phyloP scores from a whole-genome alignment of 2,113 vertebrate genomes.

The Rutilus rutilus region DNA sequence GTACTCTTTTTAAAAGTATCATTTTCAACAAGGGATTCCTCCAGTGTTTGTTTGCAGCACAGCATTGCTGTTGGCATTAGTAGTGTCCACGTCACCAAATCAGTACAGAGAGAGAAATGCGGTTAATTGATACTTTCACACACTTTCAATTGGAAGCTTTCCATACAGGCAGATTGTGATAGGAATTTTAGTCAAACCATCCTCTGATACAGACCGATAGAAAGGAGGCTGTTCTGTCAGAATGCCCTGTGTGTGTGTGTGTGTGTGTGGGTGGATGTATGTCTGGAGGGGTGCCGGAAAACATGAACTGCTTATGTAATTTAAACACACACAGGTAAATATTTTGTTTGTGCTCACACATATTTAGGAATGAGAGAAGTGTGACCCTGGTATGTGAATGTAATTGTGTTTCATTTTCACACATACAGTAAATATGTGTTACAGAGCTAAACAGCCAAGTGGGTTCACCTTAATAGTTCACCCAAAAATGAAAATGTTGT shows the following conservation, averaged over 20 bases:
- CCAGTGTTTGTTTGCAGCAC: background rate
- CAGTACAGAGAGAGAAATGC: background rate
- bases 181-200: background rate
- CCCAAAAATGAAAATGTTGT: too few relatives aligned
- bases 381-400: background rate
- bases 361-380: background rate
- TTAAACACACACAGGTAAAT: constrained; percentile 16
- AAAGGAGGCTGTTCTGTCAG: background rate
- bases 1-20: background rate
- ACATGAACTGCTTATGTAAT: constrained; percentile 7
- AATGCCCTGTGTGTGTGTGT: background rate
- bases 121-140: background rate
- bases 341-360: background rate
- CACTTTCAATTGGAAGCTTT: background rate
- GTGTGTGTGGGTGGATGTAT: background rate
- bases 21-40: background rate
- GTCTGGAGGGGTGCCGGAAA: constrained; percentile 4
- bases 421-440: background rate
- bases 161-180: background rate
- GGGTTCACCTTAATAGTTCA: too few relatives aligned
- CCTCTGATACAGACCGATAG: background rate
- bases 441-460: too few relatives aligned
- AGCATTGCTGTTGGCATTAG: background rate
- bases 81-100: background rate
- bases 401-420: background rate